Evolutionary conservation across 1,140 invertebrate genomes (phyloP), one percentile per base, ranked within the genome.

Genomic region (Diachasma alloeum): DNA sequence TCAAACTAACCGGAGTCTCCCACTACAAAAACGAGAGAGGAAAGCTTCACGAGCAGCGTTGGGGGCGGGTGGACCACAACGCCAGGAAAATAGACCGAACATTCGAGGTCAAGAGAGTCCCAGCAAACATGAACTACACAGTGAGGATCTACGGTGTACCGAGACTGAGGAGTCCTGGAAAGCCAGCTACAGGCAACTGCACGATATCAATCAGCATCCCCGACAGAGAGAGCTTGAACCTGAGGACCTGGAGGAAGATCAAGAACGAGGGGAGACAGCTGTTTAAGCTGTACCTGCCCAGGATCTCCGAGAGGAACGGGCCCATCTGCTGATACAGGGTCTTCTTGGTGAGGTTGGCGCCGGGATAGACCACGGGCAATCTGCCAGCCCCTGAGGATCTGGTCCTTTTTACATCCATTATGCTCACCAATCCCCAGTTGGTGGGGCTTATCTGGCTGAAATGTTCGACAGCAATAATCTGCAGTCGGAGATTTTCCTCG

Each of bases 321-420:
- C 93, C 93, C 5, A 96, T 97, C 80, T 97, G 96, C 87, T 97
- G 96, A 80, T 95, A 95, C 85, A 91, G 95, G 81, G 90, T 97
- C 59, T 95, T 95, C 88, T 88, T 97, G 81, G 92, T 97, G 0
- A 92, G 93, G 77, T 89, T 96, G 74, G 88, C 92, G 73, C 90
- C 91, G 0, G 91, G 93, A 11, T 92, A 93, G 80, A 92, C 91
- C 66, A 88, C 94, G 77, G 91, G 91, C 17, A 92, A 94, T 79
- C 85, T 96, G 42, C 93, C 93, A 11, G 82, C 90, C 0, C 94
- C 95, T 0, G 91, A 93, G 70, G 91, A 94, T 74, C 88, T 96
- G 0, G 87, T 88, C 13, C 89, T 96, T 17, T 91, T 92, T 11
- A 92, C 93, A 0, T 96, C 84, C 91, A 93, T 67, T 93, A 96